Conservation (phyloP, 2,888 invertebrate species). For the Blastobasis lacticolella region DNA sequence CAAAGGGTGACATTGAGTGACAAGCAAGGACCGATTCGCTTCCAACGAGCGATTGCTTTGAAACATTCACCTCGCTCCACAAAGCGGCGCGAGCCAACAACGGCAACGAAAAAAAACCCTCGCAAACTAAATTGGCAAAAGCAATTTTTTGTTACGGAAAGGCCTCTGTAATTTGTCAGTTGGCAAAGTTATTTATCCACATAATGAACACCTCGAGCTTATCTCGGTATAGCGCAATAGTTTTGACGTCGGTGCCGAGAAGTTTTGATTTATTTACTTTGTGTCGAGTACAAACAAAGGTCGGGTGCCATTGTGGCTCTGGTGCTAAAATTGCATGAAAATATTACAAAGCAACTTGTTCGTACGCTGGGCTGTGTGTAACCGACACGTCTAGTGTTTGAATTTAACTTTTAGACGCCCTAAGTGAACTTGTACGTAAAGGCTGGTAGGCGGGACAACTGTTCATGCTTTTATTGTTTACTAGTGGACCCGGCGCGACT, state of each 20-base stretch:
- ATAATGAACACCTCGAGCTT: constrained; percentile 52
- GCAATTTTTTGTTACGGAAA: constrained; percentile 6
- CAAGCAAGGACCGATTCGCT: too few species aligned
- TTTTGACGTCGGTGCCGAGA: constrained; percentile 34
- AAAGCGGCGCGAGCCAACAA: constrained; percentile 5
- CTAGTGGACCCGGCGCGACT: too few species aligned
- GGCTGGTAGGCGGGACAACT: too few species aligned
- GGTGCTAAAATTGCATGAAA: neutral
- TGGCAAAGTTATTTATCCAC: constrained; percentile 47
- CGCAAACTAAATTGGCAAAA: constrained; percentile 8
- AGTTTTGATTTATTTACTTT: constrained; percentile 55
- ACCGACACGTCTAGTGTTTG: too few species aligned
- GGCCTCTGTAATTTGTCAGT: constrained; percentile 37
- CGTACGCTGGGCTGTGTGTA: too few species aligned
- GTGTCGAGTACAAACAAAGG: constrained; percentile 21
- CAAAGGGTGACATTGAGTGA: too few species aligned
- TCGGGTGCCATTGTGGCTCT: constrained; percentile 10
- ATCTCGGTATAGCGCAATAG: constrained; percentile 37
- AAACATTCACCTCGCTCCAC: constrained; percentile 4
- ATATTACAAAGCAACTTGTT: neutral
- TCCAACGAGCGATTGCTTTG: neutral
- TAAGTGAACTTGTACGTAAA: too few species aligned
- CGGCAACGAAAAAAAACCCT: constrained; percentile 6
- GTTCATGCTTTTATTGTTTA: too few species aligned
- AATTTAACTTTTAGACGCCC: too few species aligned